Evolutionary conservation across 2,113 vertebrate genomes (phyloP), one percentile per base, ranked within the genome.

Genomic region (Epinephelus moara): DNA sequence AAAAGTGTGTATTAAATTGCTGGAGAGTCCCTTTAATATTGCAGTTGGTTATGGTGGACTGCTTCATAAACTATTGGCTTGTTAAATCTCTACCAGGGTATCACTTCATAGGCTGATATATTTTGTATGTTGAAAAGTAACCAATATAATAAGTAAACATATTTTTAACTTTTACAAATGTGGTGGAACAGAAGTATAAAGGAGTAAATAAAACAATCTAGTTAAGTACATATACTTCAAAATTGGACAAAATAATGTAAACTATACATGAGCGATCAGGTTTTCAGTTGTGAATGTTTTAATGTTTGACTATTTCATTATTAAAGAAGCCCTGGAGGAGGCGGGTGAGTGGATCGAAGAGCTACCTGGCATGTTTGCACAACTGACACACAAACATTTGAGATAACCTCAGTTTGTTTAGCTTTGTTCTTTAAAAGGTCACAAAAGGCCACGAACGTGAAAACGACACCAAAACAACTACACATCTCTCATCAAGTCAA

Each of bases 341-440:
- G 47, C 13, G 30, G 6, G 12, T 45, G 1, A 10, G 42, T 23
- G 75, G 76, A 82, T 82, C 78, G 78, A 85, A 84, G 64, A 82
- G 72, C 50, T 6, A 7, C 21, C 18, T n/a, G 47, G 2, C 62
- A 27, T 88, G 79, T 87, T 90, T 89, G 71, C 85, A 66, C 55
- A 9, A 56, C 68, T 81, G 78, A 77, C 55, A 76, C 23, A 70
- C 78, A 84, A 82, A 89, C 77, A 75, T 64, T n/a, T 3, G 68
- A 81, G 90, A 92, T 90, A 87, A 82, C 78, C n/a, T 27, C 15
- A 4, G 78, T 89, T 83, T 87, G 67, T 80, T 90, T 71, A 66
- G 64, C 15, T 73, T 52, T 5, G 30, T 21, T 18, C 18, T 61
- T 30, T 37, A 63, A 56, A 61, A 1, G 59, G 64, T 61, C 59